Base-by-base conservation (phyloP, 2,113 vertebrate genomes). In the Oncorhynchus tshawytscha region DNA sequence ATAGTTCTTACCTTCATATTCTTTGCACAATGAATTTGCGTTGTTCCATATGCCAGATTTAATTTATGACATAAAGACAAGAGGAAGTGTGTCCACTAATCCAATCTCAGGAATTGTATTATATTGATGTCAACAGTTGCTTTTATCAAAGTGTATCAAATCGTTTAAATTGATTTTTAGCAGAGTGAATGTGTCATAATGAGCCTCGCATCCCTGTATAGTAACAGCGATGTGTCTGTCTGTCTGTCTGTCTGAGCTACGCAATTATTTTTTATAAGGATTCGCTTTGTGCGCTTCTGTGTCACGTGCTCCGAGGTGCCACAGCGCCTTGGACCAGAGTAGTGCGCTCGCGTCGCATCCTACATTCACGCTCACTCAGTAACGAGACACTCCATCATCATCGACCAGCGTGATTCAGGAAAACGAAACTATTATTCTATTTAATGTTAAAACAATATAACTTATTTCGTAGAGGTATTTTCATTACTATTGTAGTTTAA, bases 291-390 rank as follows among this genome's bases (percentile, higher is more conserved):
- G 80, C 82, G 82, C 73, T 54, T 15, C 70, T 70, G 39, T 31
- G 84, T 90, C 88, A 91, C 88, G 87, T 91, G 90, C 62, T 85
- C 45, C 29, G 87, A 87, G 81, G 79, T 85, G 84, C 81, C 73
- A 2, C 22, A 27, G 45, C 49, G 27, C 49, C 6, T 25, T n/a
- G 15, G 25, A 70, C 27, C 49, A 29, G 70, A 60, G 16, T 7
- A 18, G 51, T 31, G 25, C 31, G 16, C 27, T 16, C 31, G 31
- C 18, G 7, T 27, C 67, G 67, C 31, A 20, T 34, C 16, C 31
- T 31, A 27, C 70, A 27, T 16, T 24, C 2, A 29, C 65, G 9
- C 73, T 15, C 73, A 16, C 9, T 9, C 29, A 45, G 9, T 71
- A 49, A 48, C 24, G 39, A 18, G n/a, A 64, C 60, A 25, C 60